phyloP scores from a whole-genome alignment of 2,797 vertebrate species.

The Anguilla anguilla region DNA sequence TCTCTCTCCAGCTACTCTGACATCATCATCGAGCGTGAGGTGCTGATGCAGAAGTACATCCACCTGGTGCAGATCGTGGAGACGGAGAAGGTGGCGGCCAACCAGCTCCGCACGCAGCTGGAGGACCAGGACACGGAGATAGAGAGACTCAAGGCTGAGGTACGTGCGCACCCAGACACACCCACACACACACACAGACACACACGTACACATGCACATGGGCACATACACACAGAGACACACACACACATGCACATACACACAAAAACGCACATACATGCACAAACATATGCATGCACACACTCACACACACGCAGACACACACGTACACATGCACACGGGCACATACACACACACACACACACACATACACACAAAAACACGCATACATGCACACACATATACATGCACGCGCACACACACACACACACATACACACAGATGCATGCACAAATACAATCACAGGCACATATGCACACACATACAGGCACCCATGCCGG shows the following conservation, averaged over 20 bases:
- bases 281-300: neutral
- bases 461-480: conserved; percentile 14
- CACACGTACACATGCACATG: neutral
- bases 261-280: neutral
- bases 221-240: neutral
- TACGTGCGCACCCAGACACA: conserved; percentile 48
- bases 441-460: neutral
- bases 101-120: conserved; percentile 93
- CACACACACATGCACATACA: neutral
- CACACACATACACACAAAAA: neutral
- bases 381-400: neutral
- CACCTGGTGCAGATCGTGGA: conserved; percentile 97
- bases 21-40: conserved; percentile 84
- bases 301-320: conserved; percentile 16
- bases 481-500: neutral
- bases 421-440: conserved; percentile 8
- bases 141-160: conserved; percentile 93
- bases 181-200: neutral
- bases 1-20: conserved; percentile 35
- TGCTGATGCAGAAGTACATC: conserved; percentile 98
- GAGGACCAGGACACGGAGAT: conserved; percentile 98
- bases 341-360: neutral
- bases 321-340: neutral
- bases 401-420: neutral
- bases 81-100: conserved; percentile 94